phyloP scores from a whole-genome alignment of 2,113 vertebrate species.

The Oreochromis aureus region DNA sequence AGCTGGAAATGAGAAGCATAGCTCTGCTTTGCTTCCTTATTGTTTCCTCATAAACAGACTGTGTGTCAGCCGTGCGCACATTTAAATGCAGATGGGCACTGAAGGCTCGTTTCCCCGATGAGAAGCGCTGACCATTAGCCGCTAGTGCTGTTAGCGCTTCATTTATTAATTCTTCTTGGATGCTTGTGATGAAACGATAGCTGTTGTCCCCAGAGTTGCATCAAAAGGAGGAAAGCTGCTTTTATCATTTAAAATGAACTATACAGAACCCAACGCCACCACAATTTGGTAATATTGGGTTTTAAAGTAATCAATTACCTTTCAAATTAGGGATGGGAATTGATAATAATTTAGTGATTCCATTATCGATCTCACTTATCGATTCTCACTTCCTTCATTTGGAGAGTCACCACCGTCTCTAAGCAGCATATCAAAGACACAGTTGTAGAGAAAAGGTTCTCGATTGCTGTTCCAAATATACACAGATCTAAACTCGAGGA shows the following conservation, averaged over 20 bases:
- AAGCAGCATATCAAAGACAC: neutral
- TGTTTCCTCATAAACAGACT: neutral
- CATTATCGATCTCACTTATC: neutral
- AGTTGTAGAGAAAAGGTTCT: neutral
- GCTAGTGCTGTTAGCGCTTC: neutral
- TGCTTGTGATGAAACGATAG: neutral
- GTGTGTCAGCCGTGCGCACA: neutral
- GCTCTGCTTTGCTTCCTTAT: neutral
- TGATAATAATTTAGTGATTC: neutral
- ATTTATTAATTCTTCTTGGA: neutral
- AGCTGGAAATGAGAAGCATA: neutral
- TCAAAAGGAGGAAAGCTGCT: neutral
- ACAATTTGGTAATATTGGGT: neutral
- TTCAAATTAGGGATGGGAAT: neutral
- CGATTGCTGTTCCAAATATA: neutral
- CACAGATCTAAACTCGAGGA: neutral
- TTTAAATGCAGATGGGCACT: neutral
- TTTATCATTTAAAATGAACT: neutral
- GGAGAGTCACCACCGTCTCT: neutral
- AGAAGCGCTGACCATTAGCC: neutral
- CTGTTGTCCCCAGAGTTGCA: neutral
- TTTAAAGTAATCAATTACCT: neutral
- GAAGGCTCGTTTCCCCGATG: neutral
- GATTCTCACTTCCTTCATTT: neutral
- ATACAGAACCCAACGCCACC: too few species aligned